phyloP scores from a whole-genome alignment of 2,797 vertebrate genomes.

The Coranthus polyacanthus region DNA sequence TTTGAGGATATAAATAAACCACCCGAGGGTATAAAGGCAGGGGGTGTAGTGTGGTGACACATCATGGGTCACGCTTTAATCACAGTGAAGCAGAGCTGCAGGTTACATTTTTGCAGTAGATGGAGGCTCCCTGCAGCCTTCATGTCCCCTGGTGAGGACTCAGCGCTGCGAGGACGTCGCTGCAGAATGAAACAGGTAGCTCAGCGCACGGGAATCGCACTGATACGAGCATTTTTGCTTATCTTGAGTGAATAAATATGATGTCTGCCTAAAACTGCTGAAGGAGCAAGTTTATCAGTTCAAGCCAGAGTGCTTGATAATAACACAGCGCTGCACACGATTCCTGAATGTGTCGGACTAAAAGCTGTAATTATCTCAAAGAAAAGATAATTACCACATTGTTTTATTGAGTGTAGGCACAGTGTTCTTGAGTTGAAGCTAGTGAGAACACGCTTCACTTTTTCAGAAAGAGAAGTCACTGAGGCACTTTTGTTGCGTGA shows the following conservation, averaged over 20 bases:
- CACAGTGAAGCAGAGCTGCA: slow-evolving; percentile 64
- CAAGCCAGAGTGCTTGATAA: slow-evolving; percentile 63
- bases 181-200: slow-evolving; percentile 35
- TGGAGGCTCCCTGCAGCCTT: slow-evolving; percentile 47
- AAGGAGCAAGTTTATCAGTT: slow-evolving; percentile 65
- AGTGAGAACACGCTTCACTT: slow-evolving; percentile 13
- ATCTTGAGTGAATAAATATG: slow-evolving; percentile 66
- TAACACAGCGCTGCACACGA: slow-evolving; percentile 65
- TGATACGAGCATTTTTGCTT: slow-evolving; percentile 60
- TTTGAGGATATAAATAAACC: slow-evolving; percentile 81
- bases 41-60: slow-evolving; percentile 64
- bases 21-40: slow-evolving; percentile 60
- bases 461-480: slow-evolving; percentile 22
- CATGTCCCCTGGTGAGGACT: slow-evolving; percentile 46
- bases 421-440: slow-evolving; percentile 28
- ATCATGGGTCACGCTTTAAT: slow-evolving; percentile 77
- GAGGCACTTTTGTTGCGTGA: slow-evolving; percentile 41
- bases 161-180: slow-evolving; percentile 41
- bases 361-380: slow-evolving; percentile 78
- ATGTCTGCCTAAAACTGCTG: slow-evolving; percentile 68
- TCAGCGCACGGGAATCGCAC: slow-evolving; percentile 28
- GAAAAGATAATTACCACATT: slow-evolving; percentile 69
- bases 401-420: slow-evolving; percentile 41
- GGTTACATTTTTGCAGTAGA: slow-evolving; percentile 49
- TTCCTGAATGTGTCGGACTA: slow-evolving; percentile 62